These are phyloP conservation scores for Petaurus breviceps DNA, from an alignment of 2,113 vertebrate species.

Conservation along the genomic window DNA sequence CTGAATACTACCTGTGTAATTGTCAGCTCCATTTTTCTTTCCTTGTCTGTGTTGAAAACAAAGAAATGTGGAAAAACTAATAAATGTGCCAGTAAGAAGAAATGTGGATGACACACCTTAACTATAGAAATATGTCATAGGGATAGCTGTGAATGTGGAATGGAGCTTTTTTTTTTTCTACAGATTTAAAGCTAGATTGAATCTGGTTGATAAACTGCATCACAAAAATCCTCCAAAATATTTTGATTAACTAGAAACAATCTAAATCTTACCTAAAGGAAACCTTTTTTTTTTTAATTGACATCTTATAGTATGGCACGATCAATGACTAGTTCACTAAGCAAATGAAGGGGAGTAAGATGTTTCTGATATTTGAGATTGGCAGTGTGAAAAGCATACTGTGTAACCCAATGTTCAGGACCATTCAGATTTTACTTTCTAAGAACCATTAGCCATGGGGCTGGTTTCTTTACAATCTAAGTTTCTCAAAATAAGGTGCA, in stretches of 20 bases:
- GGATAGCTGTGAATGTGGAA: slow-evolving; percentile 39
- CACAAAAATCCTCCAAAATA: slow-evolving; percentile 35
- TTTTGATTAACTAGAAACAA: slow-evolving; percentile 35
- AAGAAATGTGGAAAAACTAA: slow-evolving; percentile 50
- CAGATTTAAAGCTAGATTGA: slow-evolving; percentile 40
- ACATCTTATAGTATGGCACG: slow-evolving; percentile 31
- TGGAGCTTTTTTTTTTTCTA: slow-evolving; percentile 20
- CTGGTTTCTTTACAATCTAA: slow-evolving; percentile 16
- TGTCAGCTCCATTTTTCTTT: slow-evolving; percentile 58
- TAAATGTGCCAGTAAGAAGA: slow-evolving; percentile 44
- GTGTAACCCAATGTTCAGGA: slow-evolving; percentile 11
- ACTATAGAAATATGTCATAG: slow-evolving; percentile 51
- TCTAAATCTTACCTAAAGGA: slow-evolving; percentile 58
- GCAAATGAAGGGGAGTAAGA: slow-evolving; percentile 24
- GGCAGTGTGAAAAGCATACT: slow-evolving; percentile 52
- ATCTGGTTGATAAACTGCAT: slow-evolving; percentile 36
- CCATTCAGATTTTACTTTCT: background rate
- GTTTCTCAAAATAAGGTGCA: slow-evolving; percentile 34
- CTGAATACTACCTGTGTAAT: slow-evolving; percentile 24
- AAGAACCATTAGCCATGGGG: slow-evolving; percentile 27
- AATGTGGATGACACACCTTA: slow-evolving; percentile 50
- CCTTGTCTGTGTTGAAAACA: slow-evolving; percentile 30
- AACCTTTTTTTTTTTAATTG: slow-evolving; percentile 22
- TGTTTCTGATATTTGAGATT: slow-evolving; percentile 41
- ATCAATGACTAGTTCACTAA: slow-evolving; percentile 17